Evolutionary conservation across 2,113 vertebrate species (phyloP).

Genomic region (Myocastor coypus): DNA sequence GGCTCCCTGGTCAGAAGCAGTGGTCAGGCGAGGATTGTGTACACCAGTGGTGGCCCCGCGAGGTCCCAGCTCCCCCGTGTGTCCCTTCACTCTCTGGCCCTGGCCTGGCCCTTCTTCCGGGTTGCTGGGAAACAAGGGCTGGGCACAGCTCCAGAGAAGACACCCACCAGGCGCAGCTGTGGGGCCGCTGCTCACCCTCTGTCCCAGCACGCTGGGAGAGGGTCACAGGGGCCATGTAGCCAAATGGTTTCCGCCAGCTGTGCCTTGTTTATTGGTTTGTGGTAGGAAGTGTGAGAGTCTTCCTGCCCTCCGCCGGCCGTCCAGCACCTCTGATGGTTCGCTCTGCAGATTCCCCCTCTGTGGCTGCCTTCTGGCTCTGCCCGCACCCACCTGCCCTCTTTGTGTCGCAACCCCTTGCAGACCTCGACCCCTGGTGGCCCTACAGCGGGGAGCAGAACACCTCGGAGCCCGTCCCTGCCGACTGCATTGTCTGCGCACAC

Average conservation of each 20-base stretch:
- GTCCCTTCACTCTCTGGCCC: neutral
- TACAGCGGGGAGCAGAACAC: conserved; percentile 83
- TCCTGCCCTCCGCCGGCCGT: too few relatives aligned
- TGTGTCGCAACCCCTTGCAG: conserved; percentile 72
- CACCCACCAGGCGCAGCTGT: neutral
- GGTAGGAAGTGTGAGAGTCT: neutral
- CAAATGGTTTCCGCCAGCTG: neutral
- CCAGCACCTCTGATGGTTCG: neutral
- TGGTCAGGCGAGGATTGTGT: neutral
- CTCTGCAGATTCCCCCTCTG: neutral
- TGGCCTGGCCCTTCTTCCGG: neutral
- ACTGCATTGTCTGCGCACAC: conserved; percentile 86
- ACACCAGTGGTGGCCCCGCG: neutral
- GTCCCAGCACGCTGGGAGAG: neutral
- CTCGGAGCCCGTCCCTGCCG: conserved; percentile 77
- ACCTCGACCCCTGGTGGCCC: conserved; percentile 86
- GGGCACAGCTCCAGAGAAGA: neutral
- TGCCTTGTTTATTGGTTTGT: neutral
- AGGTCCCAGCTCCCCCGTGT: neutral
- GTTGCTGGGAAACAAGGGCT: neutral
- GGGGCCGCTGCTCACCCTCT: neutral
- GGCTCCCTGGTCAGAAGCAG: neutral
- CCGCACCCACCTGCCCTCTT: neutral
- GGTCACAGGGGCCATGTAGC: neutral
- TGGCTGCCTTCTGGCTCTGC: neutral